These are phyloP conservation scores for Thrips palmi DNA, from an alignment of 1,140 invertebrate species.

Conservation along the genomic window DNA sequence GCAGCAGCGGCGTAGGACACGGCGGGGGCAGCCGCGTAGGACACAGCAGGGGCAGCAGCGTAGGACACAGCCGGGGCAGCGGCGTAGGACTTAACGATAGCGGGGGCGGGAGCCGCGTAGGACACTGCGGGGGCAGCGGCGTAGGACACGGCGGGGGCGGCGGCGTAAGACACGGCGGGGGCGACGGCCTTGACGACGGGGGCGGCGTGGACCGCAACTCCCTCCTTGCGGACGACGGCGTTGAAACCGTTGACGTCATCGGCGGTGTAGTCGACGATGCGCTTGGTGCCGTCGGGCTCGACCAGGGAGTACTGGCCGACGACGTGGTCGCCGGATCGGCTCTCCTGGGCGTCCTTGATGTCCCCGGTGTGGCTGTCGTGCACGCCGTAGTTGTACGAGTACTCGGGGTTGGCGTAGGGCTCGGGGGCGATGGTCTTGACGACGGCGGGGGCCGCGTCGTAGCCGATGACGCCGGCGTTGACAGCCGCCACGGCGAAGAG, in stretches of 20 bases:
- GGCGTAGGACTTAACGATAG: neutral
- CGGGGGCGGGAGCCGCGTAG: too few species aligned
- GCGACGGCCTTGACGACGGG: too few species aligned
- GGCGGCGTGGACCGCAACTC: constrained; percentile 5
- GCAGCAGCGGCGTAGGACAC: too few species aligned
- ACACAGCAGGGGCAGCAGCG: too few species aligned
- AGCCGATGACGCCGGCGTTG: constrained; percentile 11
- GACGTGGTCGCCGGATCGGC: constrained; percentile 12
- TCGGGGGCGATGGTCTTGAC: neutral
- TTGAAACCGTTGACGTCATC: constrained; percentile 17
- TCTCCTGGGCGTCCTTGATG: constrained; percentile 12
- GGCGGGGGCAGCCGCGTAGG: too few species aligned
- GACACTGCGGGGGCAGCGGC: too few species aligned
- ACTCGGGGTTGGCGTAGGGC: constrained; percentile 15
- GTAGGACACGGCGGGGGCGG: too few species aligned
- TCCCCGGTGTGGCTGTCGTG: constrained; percentile 17
- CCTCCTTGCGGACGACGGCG: constrained; percentile 17
- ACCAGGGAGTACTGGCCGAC: constrained; percentile 7
- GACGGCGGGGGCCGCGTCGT: constrained; percentile 2
- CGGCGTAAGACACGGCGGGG: too few species aligned
- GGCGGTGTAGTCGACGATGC: too few species aligned
- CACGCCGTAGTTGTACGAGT: constrained; percentile 17
- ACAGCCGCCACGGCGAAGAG: constrained; percentile 14
- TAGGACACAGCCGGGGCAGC: too few species aligned
- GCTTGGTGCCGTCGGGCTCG: too few species aligned